These are phyloP conservation scores for Acanthopleura granulata DNA, from an alignment of 2,888 invertebrate species.

Conservation along the genomic window DNA sequence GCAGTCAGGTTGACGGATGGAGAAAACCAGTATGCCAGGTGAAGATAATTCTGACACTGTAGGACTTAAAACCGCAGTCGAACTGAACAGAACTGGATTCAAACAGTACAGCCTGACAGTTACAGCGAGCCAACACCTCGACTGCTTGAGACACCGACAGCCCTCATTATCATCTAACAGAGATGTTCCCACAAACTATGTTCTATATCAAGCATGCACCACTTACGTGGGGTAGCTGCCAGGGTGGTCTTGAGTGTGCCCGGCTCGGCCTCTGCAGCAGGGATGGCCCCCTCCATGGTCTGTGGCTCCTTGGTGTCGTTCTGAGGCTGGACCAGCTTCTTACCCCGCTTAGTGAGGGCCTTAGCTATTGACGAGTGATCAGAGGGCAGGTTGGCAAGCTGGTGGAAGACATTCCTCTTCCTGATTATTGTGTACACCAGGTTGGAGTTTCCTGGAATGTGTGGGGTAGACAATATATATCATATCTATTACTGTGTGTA, in stretches of 20 bases:
- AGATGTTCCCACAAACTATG: too few relatives aligned
- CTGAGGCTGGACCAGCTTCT: conserved; percentile 53
- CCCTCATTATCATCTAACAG: too few relatives aligned
- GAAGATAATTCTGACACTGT: too few relatives aligned
- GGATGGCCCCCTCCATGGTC: conserved; percentile 68
- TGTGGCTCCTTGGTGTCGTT: conserved; percentile 51
- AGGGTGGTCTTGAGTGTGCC: conserved; percentile 92
- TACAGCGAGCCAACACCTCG: too few relatives aligned
- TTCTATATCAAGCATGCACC: not conserved
- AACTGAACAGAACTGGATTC: too few relatives aligned
- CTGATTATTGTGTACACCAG: conserved; percentile 98
- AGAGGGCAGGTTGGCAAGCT: conserved; percentile 95
- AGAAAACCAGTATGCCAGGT: too few relatives aligned
- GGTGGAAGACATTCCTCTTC: conserved; percentile 98
- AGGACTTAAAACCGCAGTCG: too few relatives aligned
- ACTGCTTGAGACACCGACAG: too few relatives aligned
- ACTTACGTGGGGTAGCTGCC: conserved; percentile 86
- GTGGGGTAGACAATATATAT: too few relatives aligned
- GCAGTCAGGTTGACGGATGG: too few relatives aligned
- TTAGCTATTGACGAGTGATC: conserved; percentile 90
- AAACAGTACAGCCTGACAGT: too few relatives aligned
- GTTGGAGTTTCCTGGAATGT: conserved; percentile 93
- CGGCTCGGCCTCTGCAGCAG: conserved; percentile 68
- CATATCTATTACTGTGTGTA: too few relatives aligned
- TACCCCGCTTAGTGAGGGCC: conserved; percentile 73